phyloP scores from a whole-genome alignment of 2,113 vertebrate genomes.

The Perognathus longimembris region DNA sequence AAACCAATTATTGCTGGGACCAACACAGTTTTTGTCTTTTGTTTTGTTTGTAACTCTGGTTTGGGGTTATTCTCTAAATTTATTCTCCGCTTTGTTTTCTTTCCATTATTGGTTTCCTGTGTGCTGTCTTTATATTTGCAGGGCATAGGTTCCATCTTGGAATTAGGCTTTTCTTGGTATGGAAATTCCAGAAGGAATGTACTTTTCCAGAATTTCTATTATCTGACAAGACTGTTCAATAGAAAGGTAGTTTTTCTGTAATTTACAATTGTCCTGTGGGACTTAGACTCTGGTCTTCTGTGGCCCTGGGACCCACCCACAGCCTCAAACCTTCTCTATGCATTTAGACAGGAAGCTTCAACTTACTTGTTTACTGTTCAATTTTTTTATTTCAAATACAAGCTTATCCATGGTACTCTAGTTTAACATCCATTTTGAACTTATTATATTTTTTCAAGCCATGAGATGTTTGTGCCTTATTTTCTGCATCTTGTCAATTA shows the following conservation, averaged over 20 bases:
- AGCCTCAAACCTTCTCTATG: neutral
- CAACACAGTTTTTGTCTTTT: too few species aligned
- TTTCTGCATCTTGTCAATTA: slow-evolving; percentile 87
- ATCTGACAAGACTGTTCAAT: neutral
- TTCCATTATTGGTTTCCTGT: neutral
- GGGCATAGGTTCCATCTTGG: neutral
- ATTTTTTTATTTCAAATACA: neutral
- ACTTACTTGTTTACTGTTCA: neutral
- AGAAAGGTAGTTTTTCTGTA: neutral
- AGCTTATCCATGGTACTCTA: neutral
- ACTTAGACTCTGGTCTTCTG: neutral
- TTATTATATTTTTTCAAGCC: slow-evolving; percentile 30
- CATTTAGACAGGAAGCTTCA: neutral
- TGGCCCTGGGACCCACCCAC: neutral
- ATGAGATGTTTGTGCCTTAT: slow-evolving; percentile 96
- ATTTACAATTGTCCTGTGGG: neutral
- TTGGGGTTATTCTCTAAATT: neutral
- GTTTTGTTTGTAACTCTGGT: neutral
- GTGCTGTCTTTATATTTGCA: neutral
- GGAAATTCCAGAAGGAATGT: slow-evolving; percentile 36
- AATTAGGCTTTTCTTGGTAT: neutral
- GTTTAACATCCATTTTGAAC: neutral
- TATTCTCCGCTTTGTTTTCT: neutral
- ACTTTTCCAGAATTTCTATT: neutral
- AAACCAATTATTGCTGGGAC: too few species aligned